A percentile compares a stretch with the other conserved stretches of the same genome.
These are phyloP conservation scores for Tapirus terrestris DNA, from an alignment of 2,113 vertebrate genomes.

Conservation along the genomic window DNA sequence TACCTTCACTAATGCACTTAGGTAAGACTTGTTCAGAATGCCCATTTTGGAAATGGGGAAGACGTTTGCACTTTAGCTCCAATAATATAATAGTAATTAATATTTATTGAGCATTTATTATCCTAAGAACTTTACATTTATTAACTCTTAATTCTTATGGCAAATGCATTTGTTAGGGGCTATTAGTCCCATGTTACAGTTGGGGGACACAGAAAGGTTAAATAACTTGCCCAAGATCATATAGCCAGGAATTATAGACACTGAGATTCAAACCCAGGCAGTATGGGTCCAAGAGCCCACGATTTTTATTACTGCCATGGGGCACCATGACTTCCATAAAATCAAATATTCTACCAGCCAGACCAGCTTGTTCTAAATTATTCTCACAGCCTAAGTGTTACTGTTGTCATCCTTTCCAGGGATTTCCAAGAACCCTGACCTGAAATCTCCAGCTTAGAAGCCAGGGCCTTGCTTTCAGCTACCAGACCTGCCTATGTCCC, in stretches of 20 bases:
- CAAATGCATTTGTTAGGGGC: not conserved
- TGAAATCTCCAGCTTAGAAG: not conserved
- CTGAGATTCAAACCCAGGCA: not conserved
- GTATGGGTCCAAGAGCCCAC: too few relatives aligned
- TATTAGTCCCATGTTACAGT: not conserved
- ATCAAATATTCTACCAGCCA: not conserved
- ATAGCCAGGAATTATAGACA: not conserved
- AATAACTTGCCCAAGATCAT: not conserved
- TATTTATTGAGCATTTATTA: not conserved
- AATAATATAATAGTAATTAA: not conserved
- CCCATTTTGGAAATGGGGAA: not conserved
- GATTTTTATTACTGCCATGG: not conserved
- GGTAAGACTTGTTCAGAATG: not conserved
- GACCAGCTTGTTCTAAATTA: not conserved
- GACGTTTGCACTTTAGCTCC: not conserved
- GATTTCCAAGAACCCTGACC: not conserved
- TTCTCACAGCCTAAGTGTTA: not conserved
- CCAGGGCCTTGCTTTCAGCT: too few relatives aligned
- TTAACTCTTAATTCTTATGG: not conserved
- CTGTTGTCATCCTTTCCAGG: not conserved
- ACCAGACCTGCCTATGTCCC: too few relatives aligned
- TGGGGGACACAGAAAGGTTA: not conserved
- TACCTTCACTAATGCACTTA: not conserved
- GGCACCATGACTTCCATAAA: not conserved
- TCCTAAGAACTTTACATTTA: not conserved